phyloP scores from a whole-genome alignment of 2,888 invertebrate genomes.

The Drosophila neoperkinsi region DNA sequence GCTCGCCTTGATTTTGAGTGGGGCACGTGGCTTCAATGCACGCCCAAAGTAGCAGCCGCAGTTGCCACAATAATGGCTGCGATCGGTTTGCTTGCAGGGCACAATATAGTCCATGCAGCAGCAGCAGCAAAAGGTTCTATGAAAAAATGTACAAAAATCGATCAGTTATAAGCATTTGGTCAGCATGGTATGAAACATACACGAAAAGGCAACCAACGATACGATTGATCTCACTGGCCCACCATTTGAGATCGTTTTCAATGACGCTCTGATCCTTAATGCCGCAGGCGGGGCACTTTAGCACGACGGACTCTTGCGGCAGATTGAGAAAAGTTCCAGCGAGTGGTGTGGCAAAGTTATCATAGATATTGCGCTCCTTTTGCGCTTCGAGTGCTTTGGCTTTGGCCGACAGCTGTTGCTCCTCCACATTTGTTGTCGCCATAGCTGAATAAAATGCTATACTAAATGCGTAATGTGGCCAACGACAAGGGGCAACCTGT shows the following conservation, averaged over 20 bases:
- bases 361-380: slow-evolving; percentile 73
- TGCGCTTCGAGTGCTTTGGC: slow-evolving; percentile 38
- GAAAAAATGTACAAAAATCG: slow-evolving; percentile 21
- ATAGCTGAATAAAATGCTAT: slow-evolving; percentile 33
- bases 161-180: neutral
- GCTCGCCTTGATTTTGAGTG: slow-evolving; percentile 59
- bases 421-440: slow-evolving; percentile 46
- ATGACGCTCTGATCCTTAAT: slow-evolving; percentile 74
- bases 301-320: slow-evolving; percentile 70
- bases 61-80: slow-evolving; percentile 84
- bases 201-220: slow-evolving; percentile 82
- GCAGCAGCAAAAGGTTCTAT: slow-evolving; percentile 79
- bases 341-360: slow-evolving; percentile 83
- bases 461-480: slow-evolving; percentile 61
- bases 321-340: slow-evolving; percentile 82
- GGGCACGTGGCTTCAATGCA: slow-evolving; percentile 76
- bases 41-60: slow-evolving; percentile 84
- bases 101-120: slow-evolving; percentile 78
- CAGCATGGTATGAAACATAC: slow-evolving; percentile 61
- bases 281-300: slow-evolving; percentile 83
- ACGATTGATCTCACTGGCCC: slow-evolving; percentile 80
- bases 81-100: slow-evolving; percentile 82
- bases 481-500: slow-evolving; percentile 40
- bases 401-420: slow-evolving; percentile 36
- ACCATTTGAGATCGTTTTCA: slow-evolving; percentile 82